Evolutionary conservation across 2,113 vertebrate genomes (phyloP).

Genomic region (Lucifuga dentata): DNA sequence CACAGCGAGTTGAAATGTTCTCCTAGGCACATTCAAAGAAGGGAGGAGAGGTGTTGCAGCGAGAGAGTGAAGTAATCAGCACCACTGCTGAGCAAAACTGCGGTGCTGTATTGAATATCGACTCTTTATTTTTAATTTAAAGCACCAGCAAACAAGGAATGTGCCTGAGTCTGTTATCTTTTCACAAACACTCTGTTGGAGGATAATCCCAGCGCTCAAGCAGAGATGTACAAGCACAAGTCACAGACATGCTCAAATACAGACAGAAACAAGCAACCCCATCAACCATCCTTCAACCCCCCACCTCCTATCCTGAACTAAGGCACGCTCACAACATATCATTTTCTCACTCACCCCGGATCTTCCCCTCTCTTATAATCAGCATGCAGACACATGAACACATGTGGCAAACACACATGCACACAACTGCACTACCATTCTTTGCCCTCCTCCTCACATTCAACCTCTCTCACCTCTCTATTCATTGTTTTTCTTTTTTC

Average conservation of each 20-base stretch:
- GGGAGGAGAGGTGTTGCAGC: conserved; percentile 16
- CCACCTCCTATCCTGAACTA: too few relatives aligned
- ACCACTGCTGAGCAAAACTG: conserved; percentile 50
- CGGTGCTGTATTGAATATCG: conserved; percentile 49
- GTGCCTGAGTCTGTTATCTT: conserved; percentile 28
- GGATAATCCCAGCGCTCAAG: conserved; percentile 29
- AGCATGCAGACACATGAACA: background rate
- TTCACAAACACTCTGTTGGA: conserved; percentile 28
- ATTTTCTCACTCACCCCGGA: conserved; percentile 10
- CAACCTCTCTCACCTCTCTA: conserved; percentile 1
- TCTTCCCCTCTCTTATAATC: background rate
- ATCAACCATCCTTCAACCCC: background rate
- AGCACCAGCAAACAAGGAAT: conserved; percentile 48
- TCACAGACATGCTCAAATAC: conserved; percentile 18
- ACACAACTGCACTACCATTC: background rate
- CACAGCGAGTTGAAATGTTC: conserved; percentile 46
- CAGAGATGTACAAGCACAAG: conserved; percentile 22
- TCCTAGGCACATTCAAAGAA: conserved; percentile 41
- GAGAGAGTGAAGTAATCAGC: conserved; percentile 58
- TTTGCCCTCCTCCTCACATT: background rate
- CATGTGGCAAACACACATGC: background rate
- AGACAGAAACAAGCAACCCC: background rate
- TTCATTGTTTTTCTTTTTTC: conserved; percentile 55
- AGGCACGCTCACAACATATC: conserved; percentile 18
- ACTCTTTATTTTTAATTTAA: conserved; percentile 69